A percentile compares a stretch with the other conserved stretches of the same genome.
Evolutionary conservation across 2,113 vertebrate genomes (phyloP).

Genomic region (Dicentrarchus labrax): DNA sequence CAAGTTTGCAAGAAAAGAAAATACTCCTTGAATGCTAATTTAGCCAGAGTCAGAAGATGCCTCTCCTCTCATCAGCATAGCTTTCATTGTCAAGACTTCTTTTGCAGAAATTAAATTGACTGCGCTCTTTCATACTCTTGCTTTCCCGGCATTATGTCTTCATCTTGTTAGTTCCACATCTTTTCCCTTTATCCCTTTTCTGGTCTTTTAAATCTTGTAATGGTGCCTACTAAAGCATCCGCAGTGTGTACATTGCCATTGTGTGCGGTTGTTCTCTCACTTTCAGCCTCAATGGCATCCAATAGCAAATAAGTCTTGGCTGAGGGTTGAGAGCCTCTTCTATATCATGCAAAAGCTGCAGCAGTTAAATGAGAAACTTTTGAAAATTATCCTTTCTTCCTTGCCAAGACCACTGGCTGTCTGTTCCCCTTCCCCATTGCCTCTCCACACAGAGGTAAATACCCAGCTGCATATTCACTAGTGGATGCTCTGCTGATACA

Average conservation of each 20-base stretch:
- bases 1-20: slow-evolving; percentile 10
- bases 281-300: slow-evolving; percentile 47
- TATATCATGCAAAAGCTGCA: slow-evolving; percentile 43
- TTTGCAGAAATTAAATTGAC: slow-evolving; percentile 40
- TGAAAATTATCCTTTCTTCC: slow-evolving; percentile 51
- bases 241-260: slow-evolving; percentile 29
- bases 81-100: slow-evolving; percentile 48
- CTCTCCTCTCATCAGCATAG: slow-evolving; percentile 49
- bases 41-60: slow-evolving; percentile 29
- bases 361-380: slow-evolving; percentile 65
- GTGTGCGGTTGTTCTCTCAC: slow-evolving; percentile 39
- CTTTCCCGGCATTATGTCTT: slow-evolving; percentile 55
- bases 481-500: slow-evolving; percentile 33
- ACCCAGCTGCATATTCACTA: slow-evolving; percentile 25
- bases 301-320: slow-evolving; percentile 53
- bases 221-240: slow-evolving; percentile 53
- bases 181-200: slow-evolving; percentile 65
- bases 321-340: slow-evolving; percentile 50
- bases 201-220: slow-evolving; percentile 63
- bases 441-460: slow-evolving; percentile 45
- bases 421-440: slow-evolving; percentile 9
- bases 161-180: slow-evolving; percentile 72
- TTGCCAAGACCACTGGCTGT: slow-evolving; percentile 69
- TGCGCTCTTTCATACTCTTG: slow-evolving; percentile 53
- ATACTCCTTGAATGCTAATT: slow-evolving; percentile 36